Base-by-base conservation (phyloP, 2,797 vertebrate genomes). In the Podarcis lilfordi region DNA sequence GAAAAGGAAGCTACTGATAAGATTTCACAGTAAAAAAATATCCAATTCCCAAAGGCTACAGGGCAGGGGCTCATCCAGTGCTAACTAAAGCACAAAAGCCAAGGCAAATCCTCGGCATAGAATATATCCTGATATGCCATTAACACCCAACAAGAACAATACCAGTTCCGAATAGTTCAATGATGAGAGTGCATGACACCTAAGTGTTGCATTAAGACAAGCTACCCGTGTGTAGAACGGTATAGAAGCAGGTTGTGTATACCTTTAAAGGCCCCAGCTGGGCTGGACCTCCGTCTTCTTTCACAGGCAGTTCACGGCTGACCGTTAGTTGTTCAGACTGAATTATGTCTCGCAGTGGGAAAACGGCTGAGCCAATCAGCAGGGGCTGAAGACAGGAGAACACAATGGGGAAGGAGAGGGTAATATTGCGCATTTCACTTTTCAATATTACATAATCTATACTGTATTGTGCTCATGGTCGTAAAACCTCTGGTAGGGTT, bases 191-290 rank as follows among this genome's bases (percentile, higher is more conserved):
- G 11, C 0, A 64, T 29, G 25, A 9, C 85, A 55, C 3, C 66
- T 40, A 80, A 71, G 23, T 32, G 29, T 27, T 55, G 3, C 50
- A 74, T 29, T 9, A 74, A 74, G 27, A 80, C 5, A 4, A 81
- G 8, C 32, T 15, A 32, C 55, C 27, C 15, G 11, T 50, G 80
- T 27, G n/a, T 43, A 40, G 23, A 72, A 74, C 29, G 27, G 17
- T 25, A 35, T 3, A 23, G 55, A 37, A 80, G 40, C 17, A 50
- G 15, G 3, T 40, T 68, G 9, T 10, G 11, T 96, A 55, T 55
- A 99, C 99, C 98, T 97, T 98, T 3, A 99, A 97, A 2, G 97
- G 97, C 35, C 98, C 98, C 59, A 98, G 79, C 50, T 95, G 94
- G 4, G 91, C 88, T 59, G 91, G 94, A 86, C 84, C 94, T 82